Conservation (phyloP, 2,113 vertebrate genomes). For the Burhinus oedicnemus region DNA sequence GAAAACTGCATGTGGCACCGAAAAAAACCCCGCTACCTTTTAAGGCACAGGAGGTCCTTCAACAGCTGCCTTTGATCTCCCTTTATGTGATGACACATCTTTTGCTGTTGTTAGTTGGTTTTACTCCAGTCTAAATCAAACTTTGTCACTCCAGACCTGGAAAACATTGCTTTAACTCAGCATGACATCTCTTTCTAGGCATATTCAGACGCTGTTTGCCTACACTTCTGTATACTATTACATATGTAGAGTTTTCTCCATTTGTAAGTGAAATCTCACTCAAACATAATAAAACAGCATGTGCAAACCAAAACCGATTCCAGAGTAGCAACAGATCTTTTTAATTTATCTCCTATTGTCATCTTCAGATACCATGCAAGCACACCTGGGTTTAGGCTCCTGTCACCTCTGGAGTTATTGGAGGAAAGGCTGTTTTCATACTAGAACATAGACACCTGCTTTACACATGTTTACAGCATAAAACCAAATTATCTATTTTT, state of each 20-base stretch:
- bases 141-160: background rate
- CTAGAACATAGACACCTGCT: background rate
- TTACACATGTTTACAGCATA: background rate
- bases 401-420: background rate
- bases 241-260: background rate
- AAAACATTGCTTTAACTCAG: background rate
- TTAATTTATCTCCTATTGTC: background rate
- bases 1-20: background rate
- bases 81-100: background rate
- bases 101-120: background rate
- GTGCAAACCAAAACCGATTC: accelerated
- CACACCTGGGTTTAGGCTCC: background rate
- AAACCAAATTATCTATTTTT: background rate
- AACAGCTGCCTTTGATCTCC: background rate
- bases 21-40: background rate
- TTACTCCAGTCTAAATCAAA: background rate
- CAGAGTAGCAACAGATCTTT: background rate
- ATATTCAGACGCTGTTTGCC: background rate
- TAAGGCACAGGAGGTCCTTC: background rate
- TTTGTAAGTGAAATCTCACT: background rate
- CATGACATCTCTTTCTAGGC: background rate
- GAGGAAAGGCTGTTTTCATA: background rate
- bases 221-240: background rate
- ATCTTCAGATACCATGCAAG: background rate
- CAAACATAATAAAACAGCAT: background rate